A percentile compares a stretch with the other conserved stretches of the same genome.
Evolutionary conservation across 2,888 invertebrate genomes (phyloP).

Genomic region (Pandemis heparana): DNA sequence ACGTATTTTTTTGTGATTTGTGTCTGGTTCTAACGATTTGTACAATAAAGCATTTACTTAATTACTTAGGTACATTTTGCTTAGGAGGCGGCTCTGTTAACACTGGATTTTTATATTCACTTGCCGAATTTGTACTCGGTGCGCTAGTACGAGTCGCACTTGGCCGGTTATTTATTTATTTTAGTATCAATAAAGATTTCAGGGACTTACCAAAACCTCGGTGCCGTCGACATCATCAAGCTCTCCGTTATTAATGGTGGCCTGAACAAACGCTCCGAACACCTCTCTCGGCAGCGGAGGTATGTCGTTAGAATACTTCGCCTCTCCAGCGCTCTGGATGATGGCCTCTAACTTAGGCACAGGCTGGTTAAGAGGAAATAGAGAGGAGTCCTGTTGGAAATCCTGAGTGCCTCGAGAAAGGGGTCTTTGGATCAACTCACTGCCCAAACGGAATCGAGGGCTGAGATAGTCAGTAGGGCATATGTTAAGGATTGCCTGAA

Average conservation of each 20-base stretch:
- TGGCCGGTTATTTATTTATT: too few relatives aligned
- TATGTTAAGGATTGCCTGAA: conserved; percentile 84
- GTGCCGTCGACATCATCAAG: conserved; percentile 86
- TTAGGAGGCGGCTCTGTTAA: too few relatives aligned
- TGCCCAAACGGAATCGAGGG: conserved; percentile 80
- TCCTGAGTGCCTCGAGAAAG: conserved; percentile 86
- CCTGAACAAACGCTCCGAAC: conserved; percentile 88
- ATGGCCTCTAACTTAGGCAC: conserved; percentile 87
- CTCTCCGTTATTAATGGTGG: conserved; percentile 84
- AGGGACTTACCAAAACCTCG: conserved; percentile 84
- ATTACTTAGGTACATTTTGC: too few relatives aligned
- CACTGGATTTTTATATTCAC: too few relatives aligned
- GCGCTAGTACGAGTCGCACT: too few relatives aligned
- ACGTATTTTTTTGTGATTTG: too few relatives aligned
- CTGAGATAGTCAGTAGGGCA: conserved; percentile 73
- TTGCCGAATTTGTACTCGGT: too few relatives aligned
- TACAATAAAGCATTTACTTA: too few relatives aligned
- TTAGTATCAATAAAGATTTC: too few relatives aligned
- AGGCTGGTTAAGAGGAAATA: conserved; percentile 90
- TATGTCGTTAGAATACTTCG: conserved; percentile 88
- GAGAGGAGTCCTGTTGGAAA: conserved; percentile 86
- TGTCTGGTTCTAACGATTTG: too few relatives aligned
- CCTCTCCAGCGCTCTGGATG: conserved; percentile 88
- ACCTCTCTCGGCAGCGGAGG: conserved; percentile 86
- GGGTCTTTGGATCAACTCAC: conserved; percentile 79